A percentile compares a stretch with the other conserved stretches of the same genome.
phyloP scores from a whole-genome alignment of 2,113 vertebrate species.

The Lycocorax pyrrhopterus region DNA sequence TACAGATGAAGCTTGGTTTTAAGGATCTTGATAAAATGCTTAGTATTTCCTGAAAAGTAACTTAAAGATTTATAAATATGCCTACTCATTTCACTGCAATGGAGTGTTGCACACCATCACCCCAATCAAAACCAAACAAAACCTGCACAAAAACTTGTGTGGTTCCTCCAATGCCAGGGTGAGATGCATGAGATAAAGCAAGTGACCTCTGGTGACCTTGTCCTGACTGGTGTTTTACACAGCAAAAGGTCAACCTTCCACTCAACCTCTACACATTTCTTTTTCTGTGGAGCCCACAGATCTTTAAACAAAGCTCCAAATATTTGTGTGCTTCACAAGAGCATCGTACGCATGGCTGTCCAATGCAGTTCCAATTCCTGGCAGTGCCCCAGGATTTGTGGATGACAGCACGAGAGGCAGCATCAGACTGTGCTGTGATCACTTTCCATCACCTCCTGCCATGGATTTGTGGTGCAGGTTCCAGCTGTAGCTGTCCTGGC shows the following conservation, averaged over 20 bases:
- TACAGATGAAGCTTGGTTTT: not conserved
- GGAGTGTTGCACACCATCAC: not conserved
- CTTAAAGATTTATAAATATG: not conserved
- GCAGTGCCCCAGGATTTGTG: not conserved
- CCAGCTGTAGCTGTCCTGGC: not conserved
- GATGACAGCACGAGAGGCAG: not conserved
- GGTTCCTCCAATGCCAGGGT: not conserved
- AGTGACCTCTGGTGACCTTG: not conserved
- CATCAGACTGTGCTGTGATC: not conserved
- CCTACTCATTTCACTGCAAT: not conserved
- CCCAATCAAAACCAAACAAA: not conserved
- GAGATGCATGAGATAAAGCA: not conserved
- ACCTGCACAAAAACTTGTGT: not conserved
- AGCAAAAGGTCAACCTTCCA: not conserved
- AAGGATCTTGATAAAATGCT: not conserved
- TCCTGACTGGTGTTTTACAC: not conserved
- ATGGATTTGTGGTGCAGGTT: not conserved
- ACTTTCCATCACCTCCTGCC: not conserved
- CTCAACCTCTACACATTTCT: not conserved
- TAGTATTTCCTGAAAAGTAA: not conserved
- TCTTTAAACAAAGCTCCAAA: not conserved
- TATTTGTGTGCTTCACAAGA: not conserved
- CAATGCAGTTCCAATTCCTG: not conserved
- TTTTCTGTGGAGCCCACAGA: not conserved
- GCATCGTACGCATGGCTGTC: fast-evolving